Base-by-base conservation (phyloP, 1,140 invertebrate genomes). In the Drosophila tani region DNA sequence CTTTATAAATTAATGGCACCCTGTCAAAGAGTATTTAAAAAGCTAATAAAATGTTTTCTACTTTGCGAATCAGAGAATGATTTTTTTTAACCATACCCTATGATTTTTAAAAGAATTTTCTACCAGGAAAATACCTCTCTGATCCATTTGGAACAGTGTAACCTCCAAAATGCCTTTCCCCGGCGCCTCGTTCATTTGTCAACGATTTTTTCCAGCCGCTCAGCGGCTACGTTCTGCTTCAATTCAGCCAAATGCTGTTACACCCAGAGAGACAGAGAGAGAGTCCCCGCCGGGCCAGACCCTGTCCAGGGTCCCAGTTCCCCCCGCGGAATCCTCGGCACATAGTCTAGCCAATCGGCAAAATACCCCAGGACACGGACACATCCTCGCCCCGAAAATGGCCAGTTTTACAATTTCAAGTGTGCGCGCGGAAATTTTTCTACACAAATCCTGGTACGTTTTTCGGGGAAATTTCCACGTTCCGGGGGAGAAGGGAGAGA, bases 371-470 rank as follows among this genome's bases (percentile, higher is more conserved):
- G 46, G 43, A 67, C 21, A 24, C 21, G 21, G 21, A 24, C 35
- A 51, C 21, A 9, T n/a, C 27, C 27, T 51, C 4, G n/a, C 2
- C 27, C 50, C 27, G 14, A 11, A 21, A 90, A 88, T 88, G 84
- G 80, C 77, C 84, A 88, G 88, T 88, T 88, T 88, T 88, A 88
- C 84, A 88, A 88, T 88, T 88, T 87, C 62, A 68, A 84, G 66
- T 64, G 68, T 68, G 51, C 14, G 51, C 73, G 62, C 50, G 68
- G 62, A 53, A 67, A 87, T 87, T 87, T 87, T 87, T 80, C 80
- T 87, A 87, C 80, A 86, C 80, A 86, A 86, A 80, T 86, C 62
- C 77, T 66, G 75, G 63, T 59, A 50, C 69, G 53, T 85, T 79
- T 79, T 77, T 53, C 51, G 62, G 40, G 66, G 17, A 69, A 38